Base-by-base conservation (phyloP, 2,888 invertebrate species). In the Euplexia lucipara region DNA sequence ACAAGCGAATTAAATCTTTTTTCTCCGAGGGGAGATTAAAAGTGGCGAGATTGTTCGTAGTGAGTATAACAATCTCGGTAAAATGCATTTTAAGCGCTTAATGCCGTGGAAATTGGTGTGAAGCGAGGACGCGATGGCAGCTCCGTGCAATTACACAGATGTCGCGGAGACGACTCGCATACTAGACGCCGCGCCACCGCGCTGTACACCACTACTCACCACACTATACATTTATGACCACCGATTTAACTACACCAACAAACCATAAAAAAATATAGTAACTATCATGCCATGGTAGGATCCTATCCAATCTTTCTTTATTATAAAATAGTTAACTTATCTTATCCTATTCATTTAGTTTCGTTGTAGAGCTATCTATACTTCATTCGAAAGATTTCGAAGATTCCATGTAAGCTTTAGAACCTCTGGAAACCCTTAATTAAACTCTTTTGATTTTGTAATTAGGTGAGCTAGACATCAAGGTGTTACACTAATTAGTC, bases 41-140 rank as follows among this genome's bases (percentile, higher is more conserved):
- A 88, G 85, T 84, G 83, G 83, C 78, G 80, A 80, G 86, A 87
- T 90, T 86, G 86, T 75, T 73, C 61, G 65, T 86, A 87, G 83
- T 83, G 84, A 89, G 86, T 88, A 83, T 88, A 89, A 91, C 90
- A 92, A 91, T 91, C 90, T 89, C 86, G 81, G 89, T 87, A 85
- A 92, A 92, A 92, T 92, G 92, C 91, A 91, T 93, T 92, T 90
- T 83, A 88, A 90, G 90, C 88, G 90, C 86, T 91, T 90, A 93
- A 92, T 91, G 91, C 87, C 83, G 86, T 86, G 91, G 91, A 93
- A 93, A 92, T 90, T 91, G 90, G 91, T 87, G 90, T 86, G 88
- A 88, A 90, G 89, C 86, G 89, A 78, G 57, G 83, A 86, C 86
- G 85, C 87, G 88, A 84, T 84, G 88, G 88, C 88, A 88, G 88